Evolutionary conservation across 2,888 invertebrate species (phyloP).

Genomic region (Galerucella pusilla): DNA sequence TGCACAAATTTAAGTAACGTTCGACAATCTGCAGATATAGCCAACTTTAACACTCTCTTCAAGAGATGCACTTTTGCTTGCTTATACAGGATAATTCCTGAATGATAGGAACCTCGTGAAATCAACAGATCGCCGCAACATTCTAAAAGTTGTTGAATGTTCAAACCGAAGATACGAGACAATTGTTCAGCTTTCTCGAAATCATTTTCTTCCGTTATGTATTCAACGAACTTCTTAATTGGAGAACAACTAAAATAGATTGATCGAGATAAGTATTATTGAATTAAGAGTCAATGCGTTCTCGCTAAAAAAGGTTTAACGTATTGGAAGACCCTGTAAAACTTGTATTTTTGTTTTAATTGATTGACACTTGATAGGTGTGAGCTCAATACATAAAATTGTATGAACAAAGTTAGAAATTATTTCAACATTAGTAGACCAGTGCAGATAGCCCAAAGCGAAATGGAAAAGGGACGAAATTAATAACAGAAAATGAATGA

Average conservation of each 20-base stretch:
- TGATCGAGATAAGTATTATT: neutral
- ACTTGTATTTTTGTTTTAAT: too few relatives aligned
- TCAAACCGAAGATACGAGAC: conserved; percentile 71
- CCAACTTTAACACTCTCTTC: conserved; percentile 70
- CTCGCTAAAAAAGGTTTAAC: too few relatives aligned
- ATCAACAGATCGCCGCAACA: conserved; percentile 85
- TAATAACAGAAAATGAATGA: too few relatives aligned
- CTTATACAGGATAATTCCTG: conserved; percentile 84
- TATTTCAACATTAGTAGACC: too few relatives aligned
- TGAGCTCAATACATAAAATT: too few relatives aligned
- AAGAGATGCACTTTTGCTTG: conserved; percentile 69
- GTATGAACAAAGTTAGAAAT: too few relatives aligned
- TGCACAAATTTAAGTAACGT: conserved; percentile 72
- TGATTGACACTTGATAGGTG: too few relatives aligned
- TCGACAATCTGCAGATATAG: conserved; percentile 71
- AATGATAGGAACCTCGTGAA: conserved; percentile 77
- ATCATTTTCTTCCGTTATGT: conserved; percentile 69
- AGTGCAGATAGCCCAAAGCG: too few relatives aligned
- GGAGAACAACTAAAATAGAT: conserved; percentile 61
- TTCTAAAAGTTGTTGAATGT: conserved; percentile 77
- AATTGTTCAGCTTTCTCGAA: conserved; percentile 70
- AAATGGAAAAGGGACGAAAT: too few relatives aligned
- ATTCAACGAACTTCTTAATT: conserved; percentile 68
- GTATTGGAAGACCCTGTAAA: too few relatives aligned
- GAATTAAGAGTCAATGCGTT: too few relatives aligned